phyloP scores from a whole-genome alignment of 2,797 vertebrate species.

The Meriones psammophilus region DNA sequence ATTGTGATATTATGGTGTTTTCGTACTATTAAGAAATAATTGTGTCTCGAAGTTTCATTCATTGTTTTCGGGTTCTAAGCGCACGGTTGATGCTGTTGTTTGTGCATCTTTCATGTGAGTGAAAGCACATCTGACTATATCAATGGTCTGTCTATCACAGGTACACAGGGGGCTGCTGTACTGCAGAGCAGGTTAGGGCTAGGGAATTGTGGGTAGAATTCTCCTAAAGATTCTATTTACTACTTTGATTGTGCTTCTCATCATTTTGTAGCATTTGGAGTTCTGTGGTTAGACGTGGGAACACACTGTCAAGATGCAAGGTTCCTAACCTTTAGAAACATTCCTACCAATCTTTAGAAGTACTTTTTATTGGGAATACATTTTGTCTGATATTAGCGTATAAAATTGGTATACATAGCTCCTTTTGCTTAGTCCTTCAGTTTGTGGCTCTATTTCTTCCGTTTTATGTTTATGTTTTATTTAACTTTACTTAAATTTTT shows the following conservation, averaged over 20 bases:
- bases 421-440: neutral
- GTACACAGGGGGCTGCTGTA: too few species aligned
- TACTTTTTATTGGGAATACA: neutral
- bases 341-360: neutral
- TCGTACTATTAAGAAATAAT: neutral
- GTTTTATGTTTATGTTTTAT: neutral
- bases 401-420: too few species aligned
- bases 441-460: too few species aligned
- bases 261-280: neutral
- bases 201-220: neutral
- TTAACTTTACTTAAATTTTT: neutral
- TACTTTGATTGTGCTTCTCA: neutral
- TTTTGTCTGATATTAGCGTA: neutral
- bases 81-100: neutral
- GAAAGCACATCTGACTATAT: neutral
- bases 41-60: neutral
- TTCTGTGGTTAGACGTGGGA: neutral
- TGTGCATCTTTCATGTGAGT: too few species aligned
- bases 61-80: neutral
- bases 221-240: neutral
- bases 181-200: neutral
- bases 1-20: neutral
- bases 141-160: neutral
- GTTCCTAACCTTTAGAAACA: neutral
- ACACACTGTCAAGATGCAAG: neutral